Evolutionary conservation across 2,888 invertebrate species (phyloP).

Genomic region (Ptychoptera albimana): DNA sequence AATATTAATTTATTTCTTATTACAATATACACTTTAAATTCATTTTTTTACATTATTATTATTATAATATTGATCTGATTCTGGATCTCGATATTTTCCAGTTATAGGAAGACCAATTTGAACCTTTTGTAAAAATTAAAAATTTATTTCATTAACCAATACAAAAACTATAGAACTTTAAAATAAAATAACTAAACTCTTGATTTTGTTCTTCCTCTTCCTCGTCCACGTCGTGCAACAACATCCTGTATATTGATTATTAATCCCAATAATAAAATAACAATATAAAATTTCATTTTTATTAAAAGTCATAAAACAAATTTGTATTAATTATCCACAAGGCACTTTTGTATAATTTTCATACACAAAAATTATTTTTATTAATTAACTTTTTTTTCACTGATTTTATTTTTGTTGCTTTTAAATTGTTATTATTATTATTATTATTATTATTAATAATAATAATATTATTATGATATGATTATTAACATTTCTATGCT

Average conservation of each 20-base stretch:
- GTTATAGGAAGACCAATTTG: constrained; percentile 79
- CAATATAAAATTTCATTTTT: constrained; percentile 20
- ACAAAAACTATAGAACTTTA: background rate
- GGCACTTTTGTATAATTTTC: no score
- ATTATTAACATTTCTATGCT: no score
- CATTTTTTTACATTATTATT: constrained; percentile 51
- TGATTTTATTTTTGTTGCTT: constrained; percentile 1
- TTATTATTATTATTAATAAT: no score
- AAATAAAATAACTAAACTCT: constrained; percentile 36
- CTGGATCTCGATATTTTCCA: constrained; percentile 77
- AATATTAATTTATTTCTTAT: background rate
- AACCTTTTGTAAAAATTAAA: constrained; percentile 31
- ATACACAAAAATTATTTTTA: no score
- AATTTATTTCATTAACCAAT: background rate
- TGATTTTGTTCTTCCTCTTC: constrained; percentile 57
- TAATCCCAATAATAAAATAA: constrained; percentile 23
- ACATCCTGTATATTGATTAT: constrained; percentile 26
- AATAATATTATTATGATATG: no score
- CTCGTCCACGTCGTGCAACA: constrained; percentile 49
- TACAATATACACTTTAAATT: no score
- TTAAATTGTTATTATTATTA: background rate
- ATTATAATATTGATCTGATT: constrained; percentile 82
- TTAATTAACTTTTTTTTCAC: no score
- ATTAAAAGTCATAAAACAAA: constrained; percentile 11
- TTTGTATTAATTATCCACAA: no score